These are phyloP conservation scores for Melanostoma scalare DNA, from an alignment of 2,888 invertebrate genomes.

Conservation along the genomic window DNA sequence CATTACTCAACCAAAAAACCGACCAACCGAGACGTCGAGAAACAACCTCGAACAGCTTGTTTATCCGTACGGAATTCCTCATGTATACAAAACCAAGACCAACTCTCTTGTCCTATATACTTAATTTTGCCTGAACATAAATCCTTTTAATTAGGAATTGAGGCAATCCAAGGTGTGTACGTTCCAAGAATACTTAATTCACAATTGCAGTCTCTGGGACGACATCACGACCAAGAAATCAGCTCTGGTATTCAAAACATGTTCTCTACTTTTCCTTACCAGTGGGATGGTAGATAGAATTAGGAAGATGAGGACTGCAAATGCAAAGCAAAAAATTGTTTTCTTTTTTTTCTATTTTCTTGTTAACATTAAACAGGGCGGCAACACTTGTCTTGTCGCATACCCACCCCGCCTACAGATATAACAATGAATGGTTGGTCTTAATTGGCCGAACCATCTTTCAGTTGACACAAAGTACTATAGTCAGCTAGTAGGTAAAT, in stretches of 20 bases:
- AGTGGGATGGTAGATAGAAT: constrained; percentile 29
- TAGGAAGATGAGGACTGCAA: constrained; percentile 39
- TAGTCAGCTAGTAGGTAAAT: not conserved
- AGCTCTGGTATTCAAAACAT: constrained; percentile 70
- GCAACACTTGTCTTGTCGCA: constrained; percentile 61
- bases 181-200: constrained; percentile 68
- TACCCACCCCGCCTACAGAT: not conserved
- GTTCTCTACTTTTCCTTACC: constrained; percentile 52
- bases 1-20: constrained; percentile 56
- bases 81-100: constrained; percentile 38
- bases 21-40: constrained; percentile 19
- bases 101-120: constrained; percentile 65
- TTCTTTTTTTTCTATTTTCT: not conserved
- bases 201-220: constrained; percentile 53
- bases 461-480: constrained; percentile 40
- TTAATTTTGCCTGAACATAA: constrained; percentile 71
- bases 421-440: constrained; percentile 66
- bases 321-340: constrained; percentile 32
- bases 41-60: constrained; percentile 50
- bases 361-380: constrained; percentile 16
- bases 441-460: constrained; percentile 67
- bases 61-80: constrained; percentile 68
- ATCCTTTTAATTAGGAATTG: constrained; percentile 73
- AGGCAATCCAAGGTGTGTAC: constrained; percentile 72
- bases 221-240: constrained; percentile 20